Evolutionary conservation across 2,888 invertebrate genomes (phyloP).

Genomic region (Timandra comae): DNA sequence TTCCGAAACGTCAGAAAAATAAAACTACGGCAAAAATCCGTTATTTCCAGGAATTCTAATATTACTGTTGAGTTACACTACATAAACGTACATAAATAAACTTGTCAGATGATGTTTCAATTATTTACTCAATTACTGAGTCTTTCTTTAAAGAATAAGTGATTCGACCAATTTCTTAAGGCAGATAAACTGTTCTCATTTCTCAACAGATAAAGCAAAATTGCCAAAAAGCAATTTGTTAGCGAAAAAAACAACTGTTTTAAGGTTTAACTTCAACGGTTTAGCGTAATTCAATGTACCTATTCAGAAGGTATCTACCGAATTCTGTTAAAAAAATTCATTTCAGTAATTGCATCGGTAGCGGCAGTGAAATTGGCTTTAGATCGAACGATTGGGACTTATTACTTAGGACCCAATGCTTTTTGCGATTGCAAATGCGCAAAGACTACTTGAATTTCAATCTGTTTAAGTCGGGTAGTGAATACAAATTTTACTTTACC

Average conservation of each 20-base stretch:
- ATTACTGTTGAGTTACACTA: too few species aligned
- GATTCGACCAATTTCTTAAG: too few species aligned
- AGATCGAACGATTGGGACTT: constrained; percentile 21
- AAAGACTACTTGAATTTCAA: constrained; percentile 38
- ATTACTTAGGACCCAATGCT: constrained; percentile 23
- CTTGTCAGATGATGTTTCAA: background rate
- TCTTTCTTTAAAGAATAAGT: too few species aligned
- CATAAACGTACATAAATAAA: background rate
- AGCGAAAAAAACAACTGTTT: too few species aligned
- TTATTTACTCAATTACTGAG: background rate
- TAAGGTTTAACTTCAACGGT: too few species aligned
- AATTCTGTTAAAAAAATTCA: constrained; percentile 19
- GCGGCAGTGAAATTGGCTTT: constrained; percentile 18
- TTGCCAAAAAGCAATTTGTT: too few species aligned
- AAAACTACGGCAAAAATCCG: too few species aligned
- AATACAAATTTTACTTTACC: constrained; percentile 24
- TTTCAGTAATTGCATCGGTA: constrained; percentile 22
- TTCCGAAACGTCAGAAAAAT: too few species aligned
- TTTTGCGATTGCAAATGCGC: constrained; percentile 29
- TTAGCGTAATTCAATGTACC: constrained; percentile 5
- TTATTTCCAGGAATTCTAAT: too few species aligned
- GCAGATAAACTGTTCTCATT: too few species aligned
- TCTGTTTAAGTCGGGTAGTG: constrained; percentile 27
- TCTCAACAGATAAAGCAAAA: too few species aligned
- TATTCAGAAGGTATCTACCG: constrained; percentile 9